Evolutionary conservation across 2,888 invertebrate species (phyloP).

Genomic region (Rhagonycha lutea): DNA sequence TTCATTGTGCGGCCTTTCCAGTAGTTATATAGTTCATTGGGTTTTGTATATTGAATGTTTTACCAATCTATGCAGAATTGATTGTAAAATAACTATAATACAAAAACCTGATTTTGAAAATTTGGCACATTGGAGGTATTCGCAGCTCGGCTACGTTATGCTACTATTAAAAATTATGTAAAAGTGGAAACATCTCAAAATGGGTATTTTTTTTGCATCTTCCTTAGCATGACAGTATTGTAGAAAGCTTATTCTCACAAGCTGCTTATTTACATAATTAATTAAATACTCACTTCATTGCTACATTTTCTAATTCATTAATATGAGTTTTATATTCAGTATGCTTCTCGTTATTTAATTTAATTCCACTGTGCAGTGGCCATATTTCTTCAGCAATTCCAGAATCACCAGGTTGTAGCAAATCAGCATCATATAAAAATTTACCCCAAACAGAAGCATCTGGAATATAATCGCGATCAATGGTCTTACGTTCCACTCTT

Average conservation of each 20-base stretch:
- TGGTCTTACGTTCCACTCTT: constrained; percentile 52
- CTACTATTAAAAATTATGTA: too few species aligned
- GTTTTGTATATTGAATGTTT: too few species aligned
- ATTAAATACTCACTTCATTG: constrained; percentile 54
- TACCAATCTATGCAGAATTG: too few species aligned
- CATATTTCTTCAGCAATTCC: constrained; percentile 48
- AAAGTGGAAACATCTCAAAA: neutral
- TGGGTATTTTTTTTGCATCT: too few species aligned
- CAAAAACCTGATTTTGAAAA: too few species aligned
- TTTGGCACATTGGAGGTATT: too few species aligned
- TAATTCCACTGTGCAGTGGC: constrained; percentile 59
- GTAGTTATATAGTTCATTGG: too few species aligned
- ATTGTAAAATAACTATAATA: too few species aligned
- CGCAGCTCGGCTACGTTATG: too few species aligned
- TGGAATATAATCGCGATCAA: constrained; percentile 47
- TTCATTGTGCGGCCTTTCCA: too few species aligned
- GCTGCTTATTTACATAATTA: neutral
- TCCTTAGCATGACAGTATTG: neutral
- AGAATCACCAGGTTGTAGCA: constrained; percentile 50
- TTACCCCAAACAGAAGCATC: constrained; percentile 53
- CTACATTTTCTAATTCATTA: constrained; percentile 53
- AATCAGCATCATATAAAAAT: constrained; percentile 43
- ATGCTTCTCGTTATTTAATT: constrained; percentile 50
- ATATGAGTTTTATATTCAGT: constrained; percentile 54
- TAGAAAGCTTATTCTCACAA: neutral